Evolutionary conservation across 2,888 invertebrate species (phyloP), one percentile per base, ranked within the genome.

Genomic region (Lissonota sp.): DNA sequence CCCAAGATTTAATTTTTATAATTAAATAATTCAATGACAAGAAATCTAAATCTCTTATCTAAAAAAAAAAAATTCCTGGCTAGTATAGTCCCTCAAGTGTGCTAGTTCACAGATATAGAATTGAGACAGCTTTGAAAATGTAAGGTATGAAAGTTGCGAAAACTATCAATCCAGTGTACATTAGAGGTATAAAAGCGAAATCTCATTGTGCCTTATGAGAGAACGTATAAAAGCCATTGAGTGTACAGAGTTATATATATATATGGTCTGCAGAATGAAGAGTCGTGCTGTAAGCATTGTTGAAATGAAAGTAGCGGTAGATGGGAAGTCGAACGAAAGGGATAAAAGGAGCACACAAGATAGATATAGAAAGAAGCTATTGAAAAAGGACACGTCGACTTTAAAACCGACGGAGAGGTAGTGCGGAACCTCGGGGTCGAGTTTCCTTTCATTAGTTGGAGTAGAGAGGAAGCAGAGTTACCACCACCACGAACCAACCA

Each of bases 381-480:
- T 72, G 70, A 88, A 91, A 91, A 89, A 90, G 88, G 89, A 89
- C 88, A 88, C 87, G 87, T 91, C 90, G 89, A 91, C 90, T 90
- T 90, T 90, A 88, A 26, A 91, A 89, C 88, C 89, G 86, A 84
- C 76, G 78, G 78, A 78, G 71, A 77, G 75, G 72, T 85, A 55
- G 77, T 84, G 86, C 78, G 90, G 88, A 90, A 89, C 88, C 89
- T 88, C 88, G 87, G 84, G 88, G 88, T 89, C 87, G 89, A 91
- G 90, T 91, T 91, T 91, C 91, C 90, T 91, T 92, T 92, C 92
- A 92, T 92, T 92, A 92, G 91, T 90, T 88, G 91, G 87, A 92
- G 91, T 92, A 90, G 90, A 88, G 82, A 83, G 79, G 83, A 83
- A 83, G 82, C 84, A 83, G 78, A 80, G 81, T 74, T 77, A 77